Base-by-base conservation (phyloP, 2,113 vertebrate genomes). In the Egretta garzetta region DNA sequence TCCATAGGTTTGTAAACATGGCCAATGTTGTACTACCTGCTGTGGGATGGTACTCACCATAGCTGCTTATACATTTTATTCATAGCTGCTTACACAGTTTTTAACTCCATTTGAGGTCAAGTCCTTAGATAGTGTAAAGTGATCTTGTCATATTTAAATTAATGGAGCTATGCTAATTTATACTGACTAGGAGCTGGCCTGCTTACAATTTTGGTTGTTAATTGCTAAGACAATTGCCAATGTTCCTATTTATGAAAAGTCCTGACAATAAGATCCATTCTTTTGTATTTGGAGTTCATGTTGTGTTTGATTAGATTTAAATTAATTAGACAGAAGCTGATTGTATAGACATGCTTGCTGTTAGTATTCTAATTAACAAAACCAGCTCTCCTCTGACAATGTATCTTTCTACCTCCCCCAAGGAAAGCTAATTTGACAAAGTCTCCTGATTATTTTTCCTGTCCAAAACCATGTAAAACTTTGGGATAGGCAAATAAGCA, bases 221-320 rank as follows among this genome's bases (percentile, higher is more conserved):
- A 80, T 83, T 95, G 15, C 60, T 75, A 74, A 56, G 47, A 28
- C 14, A 50, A 37, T 71, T 58, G 14, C 14, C 81, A 77, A 59
- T 81, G 33, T 63, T 68, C 28, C 8, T 63, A 9, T 91, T 89
- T 93, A 87, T 84, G 86, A 90, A 56, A 90, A 88, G 13, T 62
- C 37, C 18, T 93, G 82, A 94, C 37, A 77, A 43, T 53, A 55
- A 74, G 14, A 80, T 88, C 45, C 88, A 53, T 80, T 84, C 8
- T 12, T 92, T 92, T 86, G 30, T 60, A 91, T 22, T 84, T 80
- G 27, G 12, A 84, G 72, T 95, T 95, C 67, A 52, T 55, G 28
- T 47, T 90, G 22, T 4, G 0, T 80, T 93, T 93, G 45, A 76
- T 73, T 82, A 82, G 43, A 93, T 88, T 85, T 41, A 70, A 96